Evolutionary conservation across 2,113 vertebrate species (phyloP), one percentile per base, ranked within the genome.

Genomic region (Myrmecophaga tridactyla): DNA sequence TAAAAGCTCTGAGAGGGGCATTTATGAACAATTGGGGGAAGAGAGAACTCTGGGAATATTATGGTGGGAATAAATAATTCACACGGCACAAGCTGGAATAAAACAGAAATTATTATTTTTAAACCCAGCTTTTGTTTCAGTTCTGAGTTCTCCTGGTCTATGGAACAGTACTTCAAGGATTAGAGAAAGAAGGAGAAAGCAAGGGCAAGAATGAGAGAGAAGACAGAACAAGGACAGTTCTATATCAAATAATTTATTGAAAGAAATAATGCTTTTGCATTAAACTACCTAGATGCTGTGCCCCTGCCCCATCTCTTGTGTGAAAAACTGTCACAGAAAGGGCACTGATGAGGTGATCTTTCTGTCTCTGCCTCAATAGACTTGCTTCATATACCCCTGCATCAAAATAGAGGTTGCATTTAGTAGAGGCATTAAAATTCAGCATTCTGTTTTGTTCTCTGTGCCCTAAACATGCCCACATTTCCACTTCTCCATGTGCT

Each of bases 41-140:
- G 67, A 95, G 20, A 62, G 34, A 85, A 86, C 46, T 82, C 65
- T 39, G 65, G 29, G 18, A 92, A 85, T 92, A 78, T 29, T 82
- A 75, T 34, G 62, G 39, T 3, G 80, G 41, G 5, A 58, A 92
- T 96, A 92, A 83, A 94, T 92, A 95, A 92, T 92, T 82, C 89
- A 96, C 83, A 93, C 75, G 21, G 23, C 43, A 72, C 51, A 96
- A 31, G 7, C 17, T 43, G 58, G 39, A 90, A 90, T 88, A 82
- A 84, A 95, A 78, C 20, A 67, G 60, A 95, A 94, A 94, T 86
- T 85, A 87, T 63, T 92, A 75, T 43, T 85, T 94, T 92, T 96
- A 90, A 43, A 82, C 8, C 11, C 34, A 85, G 29, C 10, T 39
- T 95, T 95, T 85, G 51, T 17, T 85, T 86, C 56, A 72, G 27